Percentiles rank a stretch among this genome's conserved stretches.
Conservation (phyloP, 2,797 vertebrate species). For the Takifugu ocellatus region DNA sequence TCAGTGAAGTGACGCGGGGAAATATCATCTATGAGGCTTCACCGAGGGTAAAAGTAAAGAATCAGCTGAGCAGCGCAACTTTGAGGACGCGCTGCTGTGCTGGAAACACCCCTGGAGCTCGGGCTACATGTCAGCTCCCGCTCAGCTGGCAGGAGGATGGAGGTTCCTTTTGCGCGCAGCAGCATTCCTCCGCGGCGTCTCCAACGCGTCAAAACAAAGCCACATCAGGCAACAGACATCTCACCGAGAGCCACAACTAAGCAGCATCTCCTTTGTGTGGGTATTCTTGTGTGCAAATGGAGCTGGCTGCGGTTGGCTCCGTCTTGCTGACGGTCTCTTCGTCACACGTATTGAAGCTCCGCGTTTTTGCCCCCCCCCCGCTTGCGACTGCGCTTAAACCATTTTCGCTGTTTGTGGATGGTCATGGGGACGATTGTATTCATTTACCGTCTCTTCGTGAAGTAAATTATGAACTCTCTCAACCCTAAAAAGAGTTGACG, state of each 20-base stretch:
- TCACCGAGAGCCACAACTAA: conserved; percentile 41
- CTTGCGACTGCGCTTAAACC: conserved; percentile 41
- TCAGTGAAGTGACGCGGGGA: conserved; percentile 48
- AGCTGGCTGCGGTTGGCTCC: conserved; percentile 68
- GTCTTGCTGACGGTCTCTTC: conserved; percentile 62
- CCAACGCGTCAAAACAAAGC: conserved; percentile 4
- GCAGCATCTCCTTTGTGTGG: conserved; percentile 43
- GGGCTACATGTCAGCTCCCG: conserved; percentile 35
- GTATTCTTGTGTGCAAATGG: conserved; percentile 64
- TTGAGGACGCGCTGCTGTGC: conserved; percentile 34
- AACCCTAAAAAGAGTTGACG: too few species aligned
- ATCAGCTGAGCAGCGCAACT: conserved; percentile 44
- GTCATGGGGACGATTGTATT: background rate
- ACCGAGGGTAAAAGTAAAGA: conserved; percentile 31
- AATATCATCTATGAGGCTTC: conserved; percentile 66
- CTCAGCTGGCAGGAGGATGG: conserved; percentile 34
- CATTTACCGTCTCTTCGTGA: background rate
- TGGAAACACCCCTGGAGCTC: conserved; percentile 37
- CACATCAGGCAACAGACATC: conserved; percentile 17
- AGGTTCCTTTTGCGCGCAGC: conserved; percentile 55
- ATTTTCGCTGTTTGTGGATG: conserved; percentile 16
- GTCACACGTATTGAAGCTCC: conserved; percentile 58
- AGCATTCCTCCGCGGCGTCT: conserved; percentile 38
- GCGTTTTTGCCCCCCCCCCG: conserved; percentile 35
- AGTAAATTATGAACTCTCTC: background rate